Base-by-base conservation (phyloP, 2,888 invertebrate genomes). In the Trachelus tabidus region DNA sequence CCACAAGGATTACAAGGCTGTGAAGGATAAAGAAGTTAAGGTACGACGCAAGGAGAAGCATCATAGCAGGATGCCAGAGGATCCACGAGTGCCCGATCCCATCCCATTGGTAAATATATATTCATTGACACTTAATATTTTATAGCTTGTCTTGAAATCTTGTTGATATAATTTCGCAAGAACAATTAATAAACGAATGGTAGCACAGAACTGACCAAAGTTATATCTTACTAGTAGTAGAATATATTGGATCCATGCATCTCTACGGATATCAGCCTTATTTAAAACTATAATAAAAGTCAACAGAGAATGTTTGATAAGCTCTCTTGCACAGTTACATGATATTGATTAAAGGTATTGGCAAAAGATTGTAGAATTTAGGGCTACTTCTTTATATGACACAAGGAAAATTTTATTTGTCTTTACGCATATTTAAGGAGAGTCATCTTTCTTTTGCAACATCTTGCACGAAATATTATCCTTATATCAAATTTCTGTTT, bases 1-100 rank as follows among this genome's bases (percentile, higher is more conserved):
- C 87, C 91, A 93, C 81, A 94, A 94, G 85, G 94, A 94, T 77
- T 93, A 94, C 87, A 92, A 92, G 82, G 81, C 89, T 23, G 90
- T 90, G 79, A 80, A 89, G 85, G 81, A 89, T 83, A 87, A 92
- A 89, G 76, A 88, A 80, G 68, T 83, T 86, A 81, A 93, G 89
- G 80, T 92, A 40, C 83, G 89, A 30, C 88, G 90, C 75, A 91
- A 91, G 81, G 90, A 91, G 34, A 91, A 88, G 77, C 89, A 90
- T 79, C 88, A 89, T 33, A 79, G 82, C 56, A 85, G 90, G 81
- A 82, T 89, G 76, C 88, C 90, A 30, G 89, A 90, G 75, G 91
- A 91, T 86, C 91, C 91, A 12, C 84, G 90, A 69, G 85, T 90
- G 73, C 90, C 90, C n/a, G 91, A 91, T 77, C 86, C 90, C n/a